Evolutionary conservation across 2,113 vertebrate genomes (phyloP), one percentile per base, ranked within the genome.

Genomic region (Drymodes brunneopygia): DNA sequence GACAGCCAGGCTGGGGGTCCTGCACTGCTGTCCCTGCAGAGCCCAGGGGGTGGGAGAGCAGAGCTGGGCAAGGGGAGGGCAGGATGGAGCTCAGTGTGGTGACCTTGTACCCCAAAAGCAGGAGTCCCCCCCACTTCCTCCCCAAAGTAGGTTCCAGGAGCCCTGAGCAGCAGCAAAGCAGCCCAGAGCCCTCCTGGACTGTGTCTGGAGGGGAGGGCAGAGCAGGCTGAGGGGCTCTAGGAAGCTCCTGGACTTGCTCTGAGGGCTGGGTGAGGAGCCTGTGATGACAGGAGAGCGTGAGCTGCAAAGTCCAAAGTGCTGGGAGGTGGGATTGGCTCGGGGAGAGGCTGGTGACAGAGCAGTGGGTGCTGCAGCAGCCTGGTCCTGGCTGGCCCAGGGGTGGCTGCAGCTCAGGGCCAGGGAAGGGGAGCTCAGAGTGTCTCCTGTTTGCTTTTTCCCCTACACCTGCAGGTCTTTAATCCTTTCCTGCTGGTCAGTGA

Each of bases 101-200:
- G 53, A 2, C 14, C 77, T n/a, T 13, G 21, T 10, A 27, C 23
- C 35, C 14, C 44, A 54, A 74, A 18, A 58, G 3, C 18, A 58
- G 47, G 12, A 72, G 3, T 1, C 1, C 1, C 1, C 4, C 2
- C 19, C 8, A 6, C 7, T 24, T 8, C 12, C 8, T n/a, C 7
- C 12, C 9, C 33, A 78, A 19, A 60, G 58, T 64, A 65, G 35
- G 14, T 44, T 29, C 36, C 8, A 10, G 40, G 28, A 50, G 28
- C 28, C 10, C 33, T 44, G 36, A 44, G 48, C 13, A 45, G 38
- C 79, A 79, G 31, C 40, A 28, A 33, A 50, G 7, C 28, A 62
- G 27, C 51, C n/a, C 71, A 53, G 69, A 85, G 7, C 8, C 22
- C 28, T 2, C 3, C 29, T 6, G 24, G 45, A 7, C 16, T 10